phyloP scores from a whole-genome alignment of 2,888 invertebrate species.

The Argynnis bischoffii region DNA sequence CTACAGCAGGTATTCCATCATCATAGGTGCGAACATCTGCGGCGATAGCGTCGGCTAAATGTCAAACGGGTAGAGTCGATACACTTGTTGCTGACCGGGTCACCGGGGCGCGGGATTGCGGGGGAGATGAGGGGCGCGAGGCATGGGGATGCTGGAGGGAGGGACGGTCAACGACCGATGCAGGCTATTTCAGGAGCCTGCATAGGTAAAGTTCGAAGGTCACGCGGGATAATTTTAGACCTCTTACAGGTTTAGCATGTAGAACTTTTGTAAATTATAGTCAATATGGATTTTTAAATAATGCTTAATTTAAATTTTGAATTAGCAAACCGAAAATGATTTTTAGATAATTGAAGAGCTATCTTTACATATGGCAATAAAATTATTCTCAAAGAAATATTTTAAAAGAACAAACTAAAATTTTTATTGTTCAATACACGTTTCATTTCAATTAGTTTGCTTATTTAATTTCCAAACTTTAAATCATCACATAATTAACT shows the following conservation, averaged over 20 bases:
- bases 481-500: too few relatives aligned
- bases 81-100: conserved; percentile 80
- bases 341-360: too few relatives aligned
- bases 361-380: too few relatives aligned
- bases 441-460: too few relatives aligned
- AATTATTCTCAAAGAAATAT: too few relatives aligned
- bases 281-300: too few relatives aligned
- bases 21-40: conserved; percentile 11
- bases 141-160: too few relatives aligned
- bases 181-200: conserved; percentile 69
- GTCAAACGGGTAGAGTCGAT: conserved; percentile 76
- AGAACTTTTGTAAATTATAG: not conserved
- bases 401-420: too few relatives aligned
- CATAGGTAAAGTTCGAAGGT: conserved; percentile 72
- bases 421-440: too few relatives aligned
- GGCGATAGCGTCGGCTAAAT: conserved; percentile 56
- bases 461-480: too few relatives aligned
- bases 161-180: conserved; percentile 65
- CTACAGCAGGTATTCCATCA: not conserved
- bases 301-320: too few relatives aligned
- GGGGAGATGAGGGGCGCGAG: conserved; percentile 33
- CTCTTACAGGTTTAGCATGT: not conserved
- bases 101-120: conserved; percentile 51
- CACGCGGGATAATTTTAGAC: conserved; percentile 46
- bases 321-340: too few relatives aligned